A percentile compares a stretch with the other conserved stretches of the same genome.
phyloP scores from a whole-genome alignment of 2,113 vertebrate species.

The Nothocercus nigrocapillus region DNA sequence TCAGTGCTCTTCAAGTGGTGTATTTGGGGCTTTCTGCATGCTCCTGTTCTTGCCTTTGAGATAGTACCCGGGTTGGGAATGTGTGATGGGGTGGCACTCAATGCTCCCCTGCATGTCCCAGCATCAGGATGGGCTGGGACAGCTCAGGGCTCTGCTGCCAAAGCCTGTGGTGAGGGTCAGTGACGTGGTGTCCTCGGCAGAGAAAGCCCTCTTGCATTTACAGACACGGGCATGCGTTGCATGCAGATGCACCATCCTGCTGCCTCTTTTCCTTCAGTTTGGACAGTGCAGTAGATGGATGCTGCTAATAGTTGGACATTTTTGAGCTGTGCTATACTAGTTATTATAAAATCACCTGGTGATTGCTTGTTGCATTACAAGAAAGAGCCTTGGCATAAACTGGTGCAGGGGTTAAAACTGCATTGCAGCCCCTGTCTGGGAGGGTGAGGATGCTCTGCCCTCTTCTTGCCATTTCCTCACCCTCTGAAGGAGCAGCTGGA shows the following conservation, averaged over 20 bases:
- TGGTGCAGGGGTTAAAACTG: not conserved
- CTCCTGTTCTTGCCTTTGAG: not conserved
- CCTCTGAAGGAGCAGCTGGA: not conserved
- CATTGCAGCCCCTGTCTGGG: not conserved
- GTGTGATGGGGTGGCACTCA: rapidly evolving
- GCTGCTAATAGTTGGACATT: not conserved
- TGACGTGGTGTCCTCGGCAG: not conserved
- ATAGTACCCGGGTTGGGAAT: not conserved
- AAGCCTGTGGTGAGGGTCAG: not conserved
- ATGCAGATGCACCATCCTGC: rapidly evolving
- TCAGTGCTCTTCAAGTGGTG: rapidly evolving
- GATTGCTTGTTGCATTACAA: not conserved
- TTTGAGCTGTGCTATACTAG: not conserved
- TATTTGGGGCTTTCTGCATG: not conserved
- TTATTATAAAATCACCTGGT: not conserved
- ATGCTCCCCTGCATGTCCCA: not conserved
- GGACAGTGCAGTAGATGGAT: rapidly evolving
- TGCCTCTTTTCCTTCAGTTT: not conserved
- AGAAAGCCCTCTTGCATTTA: not conserved
- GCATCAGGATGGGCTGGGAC: too few species aligned
- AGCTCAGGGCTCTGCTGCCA: not conserved
- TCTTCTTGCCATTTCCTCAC: not conserved
- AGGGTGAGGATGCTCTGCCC: not conserved
- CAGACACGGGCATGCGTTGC: not conserved
- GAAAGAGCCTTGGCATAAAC: not conserved